Conservation (phyloP, 64 coral and sea anemone species). For the Trachythela sp. region DNA sequence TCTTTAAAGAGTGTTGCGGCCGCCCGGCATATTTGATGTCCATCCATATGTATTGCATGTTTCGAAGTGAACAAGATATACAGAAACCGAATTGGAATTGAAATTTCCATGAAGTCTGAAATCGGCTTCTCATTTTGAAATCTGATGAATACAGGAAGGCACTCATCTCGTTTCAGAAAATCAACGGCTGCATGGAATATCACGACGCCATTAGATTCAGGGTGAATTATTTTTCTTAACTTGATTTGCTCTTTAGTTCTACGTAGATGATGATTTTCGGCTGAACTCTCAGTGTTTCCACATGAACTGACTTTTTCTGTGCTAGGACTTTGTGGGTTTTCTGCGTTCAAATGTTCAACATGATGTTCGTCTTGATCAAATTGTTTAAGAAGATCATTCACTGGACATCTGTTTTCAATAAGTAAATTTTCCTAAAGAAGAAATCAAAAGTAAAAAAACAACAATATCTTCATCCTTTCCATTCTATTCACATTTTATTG, state of each 20-base stretch:
- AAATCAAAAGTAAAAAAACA: no score
- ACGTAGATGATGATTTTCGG: neutral
- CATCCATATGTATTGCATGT: neutral
- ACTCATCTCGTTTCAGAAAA: conserved; percentile 2
- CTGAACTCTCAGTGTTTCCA: neutral
- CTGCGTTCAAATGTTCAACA: no score
- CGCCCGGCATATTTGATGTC: neutral
- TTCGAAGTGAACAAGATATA: neutral
- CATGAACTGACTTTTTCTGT: neutral
- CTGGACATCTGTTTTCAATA: no score
- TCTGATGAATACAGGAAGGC: neutral
- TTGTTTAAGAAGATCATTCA: no score
- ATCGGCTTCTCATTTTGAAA: neutral
- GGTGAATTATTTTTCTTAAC: neutral
- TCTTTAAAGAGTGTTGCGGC: neutral
- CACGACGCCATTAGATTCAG: neutral
- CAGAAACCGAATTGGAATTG: neutral
- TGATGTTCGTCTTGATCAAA: no score
- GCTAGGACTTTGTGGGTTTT: neutral
- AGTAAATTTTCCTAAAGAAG: no score
- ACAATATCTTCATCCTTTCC: no score
- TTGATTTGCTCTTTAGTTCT: neutral
- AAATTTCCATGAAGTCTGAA: neutral
- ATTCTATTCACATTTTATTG: no score
- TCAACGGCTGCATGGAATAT: neutral